Evolutionary conservation across 1,140 invertebrate genomes (phyloP).

Genomic region (Brachionus rotundiformis): DNA sequence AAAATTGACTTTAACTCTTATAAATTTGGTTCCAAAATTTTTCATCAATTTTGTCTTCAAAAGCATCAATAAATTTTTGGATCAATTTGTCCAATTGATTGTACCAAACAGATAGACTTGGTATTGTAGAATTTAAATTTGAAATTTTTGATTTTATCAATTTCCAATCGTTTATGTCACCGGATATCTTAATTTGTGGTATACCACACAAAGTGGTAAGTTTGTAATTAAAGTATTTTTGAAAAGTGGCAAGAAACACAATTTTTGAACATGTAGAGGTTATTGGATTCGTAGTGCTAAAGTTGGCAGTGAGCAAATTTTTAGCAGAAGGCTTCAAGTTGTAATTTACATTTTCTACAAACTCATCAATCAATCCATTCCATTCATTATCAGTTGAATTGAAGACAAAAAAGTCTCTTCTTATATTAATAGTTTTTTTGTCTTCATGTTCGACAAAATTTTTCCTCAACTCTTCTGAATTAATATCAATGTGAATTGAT

Average conservation of each 20-base stretch:
- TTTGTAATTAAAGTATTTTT: conserved; percentile 45
- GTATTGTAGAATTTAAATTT: conserved; percentile 16
- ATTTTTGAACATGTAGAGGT: neutral
- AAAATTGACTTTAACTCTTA: neutral
- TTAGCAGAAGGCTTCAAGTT: neutral
- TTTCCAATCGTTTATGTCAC: conserved; percentile 26
- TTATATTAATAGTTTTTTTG: conserved; percentile 23
- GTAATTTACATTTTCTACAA: neutral
- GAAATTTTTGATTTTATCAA: conserved; percentile 24
- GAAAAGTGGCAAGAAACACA: conserved; percentile 7
- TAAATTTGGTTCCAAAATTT: conserved; percentile 44
- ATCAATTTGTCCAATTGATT: conserved; percentile 17
- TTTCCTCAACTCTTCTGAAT: conserved; percentile 10
- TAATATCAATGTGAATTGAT: conserved; percentile 12
- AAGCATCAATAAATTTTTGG: conserved; percentile 33
- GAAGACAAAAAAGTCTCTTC: conserved; percentile 26
- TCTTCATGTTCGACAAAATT: conserved; percentile 48
- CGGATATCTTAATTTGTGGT: conserved; percentile 22
- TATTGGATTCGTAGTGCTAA: conserved; percentile 27
- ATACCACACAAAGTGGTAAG: conserved; percentile 44
- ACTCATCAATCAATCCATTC: conserved; percentile 21
- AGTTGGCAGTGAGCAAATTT: conserved; percentile 18
- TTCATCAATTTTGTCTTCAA: conserved; percentile 16
- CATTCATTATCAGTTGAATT: conserved; percentile 17
- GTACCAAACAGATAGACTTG: conserved; percentile 27